These are phyloP conservation scores for Encarsia formosa DNA, from an alignment of 2,888 invertebrate species.

Conservation along the genomic window DNA sequence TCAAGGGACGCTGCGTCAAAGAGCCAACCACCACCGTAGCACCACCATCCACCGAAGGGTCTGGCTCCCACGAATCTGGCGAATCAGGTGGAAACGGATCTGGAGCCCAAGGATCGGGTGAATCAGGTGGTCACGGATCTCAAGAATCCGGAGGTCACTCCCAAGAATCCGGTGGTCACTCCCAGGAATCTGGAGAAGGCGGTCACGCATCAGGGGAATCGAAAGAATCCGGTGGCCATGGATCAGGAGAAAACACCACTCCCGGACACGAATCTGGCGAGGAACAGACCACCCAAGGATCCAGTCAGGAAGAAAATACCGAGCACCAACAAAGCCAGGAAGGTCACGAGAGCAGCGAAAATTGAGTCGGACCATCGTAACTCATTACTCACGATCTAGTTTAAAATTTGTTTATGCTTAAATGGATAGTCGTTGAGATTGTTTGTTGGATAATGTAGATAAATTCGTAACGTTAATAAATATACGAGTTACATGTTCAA, in stretches of 20 bases:
- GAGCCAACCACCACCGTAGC: no score
- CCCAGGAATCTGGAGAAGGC: no score
- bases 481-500: no score
- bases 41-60: constrained; percentile 1
- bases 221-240: not conserved
- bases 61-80: not conserved
- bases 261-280: not conserved
- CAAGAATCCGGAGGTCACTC: not conserved
- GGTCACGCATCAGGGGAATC: no score
- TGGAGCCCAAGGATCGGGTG: not conserved
- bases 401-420: no score
- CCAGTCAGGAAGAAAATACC: constrained; percentile 2
- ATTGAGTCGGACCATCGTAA: no score
- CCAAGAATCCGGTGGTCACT: not conserved
- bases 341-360: no score
- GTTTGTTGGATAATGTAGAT: no score
- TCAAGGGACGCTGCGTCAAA: not conserved
- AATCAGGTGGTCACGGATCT: not conserved
- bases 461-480: no score
- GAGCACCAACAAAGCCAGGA: not conserved
- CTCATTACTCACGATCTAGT: no score
- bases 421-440: no score
- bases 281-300: constrained; percentile 1
- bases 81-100: not conserved
- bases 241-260: not conserved